Percentiles rank a stretch among this genome's conserved stretches.
Conservation (phyloP, 2,113 vertebrate species). For the Todiramphus saurophagus region DNA sequence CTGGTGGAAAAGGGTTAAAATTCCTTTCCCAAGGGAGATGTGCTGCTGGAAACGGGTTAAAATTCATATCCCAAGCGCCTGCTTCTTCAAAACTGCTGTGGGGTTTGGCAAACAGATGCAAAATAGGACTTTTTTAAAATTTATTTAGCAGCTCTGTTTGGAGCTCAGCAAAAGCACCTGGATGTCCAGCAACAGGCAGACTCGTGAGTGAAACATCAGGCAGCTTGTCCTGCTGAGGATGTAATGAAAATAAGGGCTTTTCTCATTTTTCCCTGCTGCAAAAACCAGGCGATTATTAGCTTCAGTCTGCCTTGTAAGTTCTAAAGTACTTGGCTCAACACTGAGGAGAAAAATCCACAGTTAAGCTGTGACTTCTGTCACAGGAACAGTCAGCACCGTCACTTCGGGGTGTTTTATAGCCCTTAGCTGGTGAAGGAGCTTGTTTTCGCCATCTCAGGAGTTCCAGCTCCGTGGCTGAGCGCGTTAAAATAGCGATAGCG, state of each 20-base stretch:
- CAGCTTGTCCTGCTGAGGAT: not conserved
- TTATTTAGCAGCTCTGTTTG: not conserved
- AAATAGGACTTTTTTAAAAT: not conserved
- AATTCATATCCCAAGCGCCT: not conserved
- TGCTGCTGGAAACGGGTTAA: not conserved
- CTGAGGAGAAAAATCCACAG: not conserved
- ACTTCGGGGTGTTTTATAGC: not conserved
- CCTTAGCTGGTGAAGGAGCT: not conserved
- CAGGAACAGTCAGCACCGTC: not conserved
- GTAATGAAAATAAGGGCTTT: not conserved
- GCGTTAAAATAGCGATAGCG: not conserved
- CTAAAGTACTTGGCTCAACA: not conserved
- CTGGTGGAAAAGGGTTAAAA: not conserved
- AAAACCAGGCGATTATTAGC: not conserved
- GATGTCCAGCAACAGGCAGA: not conserved
- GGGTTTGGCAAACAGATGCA: not conserved
- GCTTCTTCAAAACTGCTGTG: not conserved
- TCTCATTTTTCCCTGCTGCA: not conserved
- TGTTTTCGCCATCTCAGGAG: not conserved
- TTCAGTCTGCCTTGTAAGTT: not conserved
- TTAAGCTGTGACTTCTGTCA: not conserved
- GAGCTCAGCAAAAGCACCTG: not conserved
- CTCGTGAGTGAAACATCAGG: fast-evolving
- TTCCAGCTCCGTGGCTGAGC: no score
- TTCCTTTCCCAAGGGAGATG: no score